Evolutionary conservation across 2,113 vertebrate species (phyloP), one percentile per base, ranked within the genome.

Genomic region (Oryzias melastigma): DNA sequence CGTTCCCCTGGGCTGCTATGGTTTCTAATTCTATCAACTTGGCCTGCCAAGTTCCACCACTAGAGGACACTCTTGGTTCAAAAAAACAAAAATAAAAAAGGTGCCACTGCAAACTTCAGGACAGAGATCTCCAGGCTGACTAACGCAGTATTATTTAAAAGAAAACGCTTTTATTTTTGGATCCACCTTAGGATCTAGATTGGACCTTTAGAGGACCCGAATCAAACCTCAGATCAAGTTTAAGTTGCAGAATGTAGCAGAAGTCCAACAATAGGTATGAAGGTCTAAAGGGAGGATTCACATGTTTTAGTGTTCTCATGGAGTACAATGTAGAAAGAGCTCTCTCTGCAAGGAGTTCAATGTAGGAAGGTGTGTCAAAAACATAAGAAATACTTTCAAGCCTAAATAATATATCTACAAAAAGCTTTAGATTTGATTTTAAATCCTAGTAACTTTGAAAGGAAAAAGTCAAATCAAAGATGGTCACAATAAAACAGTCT

Each of bases 21-120:
- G 51, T 62, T 49, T 64, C 44, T 58, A 82, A 84, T 59, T 77
- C 77, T 82, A 58, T 74, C 47, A 91, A 92, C 94, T 91, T 89
- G 94, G 94, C 95, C 95, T 90, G 94, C 94, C 94, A 95, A 94
- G 93, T 90, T 77, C 85, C 75, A 80, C 78, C 92, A 78, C 72
- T 81, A 89, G 89, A 84, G 78, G 90, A 71, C 87, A 83, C 85
- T 88, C 84, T 86, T 59, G 73, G 82, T 84, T 81, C 73, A 87
- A 83, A 58, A 78, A 84, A 78, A 83, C 57, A 72, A 68, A 56
- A 83, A 79, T 52, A 79, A 81, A 61, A 19, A 25, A 85, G 42
- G 61, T 71, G 58, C 75, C 80, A 86, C 89, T 65, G 85, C 89
- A 90, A 88, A 85, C 71, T 63, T 68, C 53, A 51, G 80, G 75